A percentile compares a stretch with the other conserved stretches of the same genome.
phyloP scores from a whole-genome alignment of 2,797 vertebrate species.

The Sebastes vulpes region DNA sequence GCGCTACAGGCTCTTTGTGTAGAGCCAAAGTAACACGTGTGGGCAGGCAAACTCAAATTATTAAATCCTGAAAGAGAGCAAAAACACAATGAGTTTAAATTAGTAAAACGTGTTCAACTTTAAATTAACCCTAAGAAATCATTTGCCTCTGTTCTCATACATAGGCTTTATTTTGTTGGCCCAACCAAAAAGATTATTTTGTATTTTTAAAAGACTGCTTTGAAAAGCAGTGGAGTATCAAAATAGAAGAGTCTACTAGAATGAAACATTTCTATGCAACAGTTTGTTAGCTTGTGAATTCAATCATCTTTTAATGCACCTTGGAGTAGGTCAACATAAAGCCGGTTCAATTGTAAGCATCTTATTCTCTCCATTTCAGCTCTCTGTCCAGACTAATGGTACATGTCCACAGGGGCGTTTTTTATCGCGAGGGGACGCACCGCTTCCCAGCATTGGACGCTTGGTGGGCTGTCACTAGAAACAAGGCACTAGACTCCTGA shows the following conservation, averaged over 20 bases:
- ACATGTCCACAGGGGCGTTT: too few species aligned
- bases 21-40: slow-evolving; percentile 73
- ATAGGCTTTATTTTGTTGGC: neutral
- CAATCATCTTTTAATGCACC: neutral
- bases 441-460: too few species aligned
- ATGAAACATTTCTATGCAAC: neutral
- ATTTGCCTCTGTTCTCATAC: neutral
- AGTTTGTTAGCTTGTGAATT: neutral
- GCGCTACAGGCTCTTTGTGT: slow-evolving; percentile 73
- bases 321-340: neutral
- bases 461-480: too few species aligned
- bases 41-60: slow-evolving; percentile 81
- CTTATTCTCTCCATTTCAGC: neutral
- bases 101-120: neutral
- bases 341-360: neutral
- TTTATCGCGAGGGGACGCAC: too few species aligned
- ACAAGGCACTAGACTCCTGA: too few species aligned
- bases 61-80: slow-evolving; percentile 81
- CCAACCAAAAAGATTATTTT: neutral
- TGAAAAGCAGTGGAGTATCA: neutral
- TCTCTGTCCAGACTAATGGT: neutral
- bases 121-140: neutral
- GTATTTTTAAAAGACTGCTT: neutral
- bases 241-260: neutral
- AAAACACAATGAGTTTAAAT: slow-evolving; percentile 2